Evolutionary conservation across 2,113 vertebrate species (phyloP), one percentile per base, ranked within the genome.

Genomic region (Rhinichthys klamathensis): DNA sequence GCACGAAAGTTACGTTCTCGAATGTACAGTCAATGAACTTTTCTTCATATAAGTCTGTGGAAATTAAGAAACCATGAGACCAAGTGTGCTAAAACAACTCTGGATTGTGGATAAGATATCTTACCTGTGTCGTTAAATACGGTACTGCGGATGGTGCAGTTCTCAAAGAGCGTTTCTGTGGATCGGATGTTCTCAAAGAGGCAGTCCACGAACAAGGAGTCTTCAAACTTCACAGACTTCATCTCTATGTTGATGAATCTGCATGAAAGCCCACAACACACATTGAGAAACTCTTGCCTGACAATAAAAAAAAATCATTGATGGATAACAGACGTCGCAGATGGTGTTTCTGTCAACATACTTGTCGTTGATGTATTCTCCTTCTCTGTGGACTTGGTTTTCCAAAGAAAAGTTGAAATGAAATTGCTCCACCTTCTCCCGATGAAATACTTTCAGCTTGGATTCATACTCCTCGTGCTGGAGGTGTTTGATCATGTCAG

Each of bases 401-500:
- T 97, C 95, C 92, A 99, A 91, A 0, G 97, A 97, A 91, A 99
- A 99, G 92, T 99, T 98, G 87, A 99, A 98, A 18, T 95, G 95
- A 90, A 96, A 95, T 2, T 96, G 93, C 3, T 94, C 94, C 54
- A 99, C 95, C 6, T 92, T 92, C 87, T 99, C 96, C 35, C 90
- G 83, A 0, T 96, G 89, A 80, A 99, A 96, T 0, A 93, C 89
- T 92, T 97, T 98, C 90, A 96, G 92, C 85, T 93, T 96, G 44
- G 95, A 94, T 65, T 95, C 92, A 25, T 99, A 99, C 0, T 96
- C 96, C 85, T 97, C 94, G 0, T 97, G 93, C 92, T 99, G 98
- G 84, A 97, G 93, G 86, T 98, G 96, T 1, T 97, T 98, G 86
- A 99, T 98, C 97, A 99, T 99, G 89, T 99, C 98, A 1, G 98